Conservation (phyloP, 2,113 vertebrate species). For the Pterocles orientalis region DNA sequence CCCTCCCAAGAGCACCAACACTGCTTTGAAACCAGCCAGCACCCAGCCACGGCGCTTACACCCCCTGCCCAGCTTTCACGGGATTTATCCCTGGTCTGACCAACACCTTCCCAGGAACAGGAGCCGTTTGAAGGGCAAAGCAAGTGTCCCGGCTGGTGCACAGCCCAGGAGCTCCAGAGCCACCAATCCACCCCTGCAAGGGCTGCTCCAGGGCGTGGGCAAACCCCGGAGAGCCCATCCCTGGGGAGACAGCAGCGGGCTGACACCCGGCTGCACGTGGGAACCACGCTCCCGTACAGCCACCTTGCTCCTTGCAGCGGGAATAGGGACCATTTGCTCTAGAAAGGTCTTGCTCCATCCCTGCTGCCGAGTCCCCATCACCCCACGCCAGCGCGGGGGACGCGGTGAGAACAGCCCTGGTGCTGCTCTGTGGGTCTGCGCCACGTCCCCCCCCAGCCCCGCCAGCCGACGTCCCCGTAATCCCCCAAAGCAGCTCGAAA, state of each 20-base stretch:
- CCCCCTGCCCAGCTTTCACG: neutral
- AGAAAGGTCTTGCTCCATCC: rapidly evolving
- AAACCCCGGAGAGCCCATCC: rapidly evolving
- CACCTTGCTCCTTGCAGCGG: neutral
- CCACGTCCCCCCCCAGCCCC: neutral
- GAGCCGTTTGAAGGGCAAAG: neutral
- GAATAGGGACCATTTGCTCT: neutral
- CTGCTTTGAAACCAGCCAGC: neutral
- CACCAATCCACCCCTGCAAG: neutral
- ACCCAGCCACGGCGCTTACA: neutral
- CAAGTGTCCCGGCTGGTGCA: rapidly evolving
- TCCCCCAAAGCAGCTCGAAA: neutral
- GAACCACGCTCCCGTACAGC: rapidly evolving
- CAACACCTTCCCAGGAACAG: neutral
- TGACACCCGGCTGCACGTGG: neutral
- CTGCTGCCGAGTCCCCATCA: too few relatives aligned
- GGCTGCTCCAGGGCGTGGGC: neutral
- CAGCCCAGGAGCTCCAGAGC: neutral
- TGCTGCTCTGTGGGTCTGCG: neutral
- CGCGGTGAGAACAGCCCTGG: rapidly evolving
- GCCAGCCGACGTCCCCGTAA: neutral
- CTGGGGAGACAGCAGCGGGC: neutral
- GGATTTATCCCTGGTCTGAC: neutral
- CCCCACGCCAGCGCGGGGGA: neutral
- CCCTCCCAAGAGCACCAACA: neutral